Evolutionary conservation across 2,797 vertebrate genomes (phyloP).

Genomic region (Ctenopoma multispine): DNA sequence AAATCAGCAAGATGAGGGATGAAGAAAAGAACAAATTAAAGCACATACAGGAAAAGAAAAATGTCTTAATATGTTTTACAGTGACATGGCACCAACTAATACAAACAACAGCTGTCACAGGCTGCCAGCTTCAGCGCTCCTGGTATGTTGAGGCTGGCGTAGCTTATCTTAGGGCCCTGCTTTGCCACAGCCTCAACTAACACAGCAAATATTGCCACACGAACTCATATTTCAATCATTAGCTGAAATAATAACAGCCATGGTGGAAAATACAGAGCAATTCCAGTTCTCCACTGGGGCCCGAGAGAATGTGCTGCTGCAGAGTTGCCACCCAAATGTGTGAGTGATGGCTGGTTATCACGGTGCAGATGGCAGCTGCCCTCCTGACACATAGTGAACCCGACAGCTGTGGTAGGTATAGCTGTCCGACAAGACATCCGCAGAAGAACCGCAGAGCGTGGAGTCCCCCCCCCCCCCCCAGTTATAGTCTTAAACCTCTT

Average conservation of each 20-base stretch:
- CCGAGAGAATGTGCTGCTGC: slow-evolving; percentile 55
- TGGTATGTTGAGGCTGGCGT: slow-evolving; percentile 33
- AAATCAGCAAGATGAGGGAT: too few relatives aligned
- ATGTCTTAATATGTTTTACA: too few relatives aligned
- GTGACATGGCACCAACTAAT: too few relatives aligned
- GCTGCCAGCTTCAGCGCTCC: slow-evolving; percentile 11
- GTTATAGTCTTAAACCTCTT: background rate
- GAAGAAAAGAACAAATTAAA: too few relatives aligned
- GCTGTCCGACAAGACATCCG: slow-evolving; percentile 18
- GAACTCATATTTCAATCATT: slow-evolving; percentile 63
- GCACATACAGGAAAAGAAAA: too few relatives aligned
- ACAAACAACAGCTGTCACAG: background rate
- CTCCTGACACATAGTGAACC: slow-evolving; percentile 49
- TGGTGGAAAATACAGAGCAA: slow-evolving; percentile 67
- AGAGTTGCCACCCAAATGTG: slow-evolving; percentile 32
- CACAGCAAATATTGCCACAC: slow-evolving; percentile 52
- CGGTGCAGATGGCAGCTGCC: slow-evolving; percentile 71
- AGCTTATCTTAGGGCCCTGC: slow-evolving; percentile 27
- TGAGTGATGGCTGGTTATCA: slow-evolving; percentile 58
- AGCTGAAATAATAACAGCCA: slow-evolving; percentile 59
- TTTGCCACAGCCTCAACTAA: slow-evolving; percentile 53
- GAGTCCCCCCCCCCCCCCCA: background rate
- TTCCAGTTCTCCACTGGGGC: slow-evolving; percentile 66
- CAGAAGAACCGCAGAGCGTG: slow-evolving; percentile 17
- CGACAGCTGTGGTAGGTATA: background rate